Base-by-base conservation (phyloP, 2,888 invertebrate genomes). In the Drosophila mimica region DNA sequence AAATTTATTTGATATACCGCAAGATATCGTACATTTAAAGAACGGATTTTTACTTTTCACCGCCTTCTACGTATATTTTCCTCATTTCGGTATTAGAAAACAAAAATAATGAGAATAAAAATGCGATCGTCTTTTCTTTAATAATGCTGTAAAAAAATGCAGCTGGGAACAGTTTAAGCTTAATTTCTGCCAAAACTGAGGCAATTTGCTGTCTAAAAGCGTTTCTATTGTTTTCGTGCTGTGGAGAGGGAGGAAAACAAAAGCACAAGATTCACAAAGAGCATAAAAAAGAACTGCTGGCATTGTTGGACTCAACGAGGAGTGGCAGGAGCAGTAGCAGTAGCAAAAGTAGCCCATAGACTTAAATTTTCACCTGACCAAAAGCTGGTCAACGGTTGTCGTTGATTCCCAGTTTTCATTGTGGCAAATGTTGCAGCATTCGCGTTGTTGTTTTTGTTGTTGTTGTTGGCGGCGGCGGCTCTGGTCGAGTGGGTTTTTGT, bases 301-400 rank as follows among this genome's bases (percentile, higher is more conserved):
- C 52, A 46, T 61, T 75, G 74, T 59, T 34, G 54, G 25, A 20
- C 33, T 38, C 49, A 40, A 48, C 30, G 59, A 40, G 60, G 51
- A 57, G 74, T 54, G 11, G 49, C 28, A 34, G 38, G 17, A 30
- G 11, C 51, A 52, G 51, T 20, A 15, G 46, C 25, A 49, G 40
- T 40, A 6, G 52, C 54, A 38, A 38, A 25, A 46, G 46, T 46
- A 15, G 46, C 28, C n/a, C 46, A 28, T 46, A 8, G 57, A 57
- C 71, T 81, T 70, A 77, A 81, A 81, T 81, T 81, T 81, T 74
- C 66, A 75, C 81, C 81, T 74, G 77, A 57, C 67, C 79, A 65
- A 61, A 43, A 65, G 36, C 65, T 51, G 81, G 73, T 76, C 80
- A 76, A 74, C 62, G 80, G 65, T 74, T 76, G 76, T 71, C 68